A percentile compares a stretch with the other conserved stretches of the same genome.
Conservation (phyloP, 2,113 vertebrate species). For the Caracal caracal region DNA sequence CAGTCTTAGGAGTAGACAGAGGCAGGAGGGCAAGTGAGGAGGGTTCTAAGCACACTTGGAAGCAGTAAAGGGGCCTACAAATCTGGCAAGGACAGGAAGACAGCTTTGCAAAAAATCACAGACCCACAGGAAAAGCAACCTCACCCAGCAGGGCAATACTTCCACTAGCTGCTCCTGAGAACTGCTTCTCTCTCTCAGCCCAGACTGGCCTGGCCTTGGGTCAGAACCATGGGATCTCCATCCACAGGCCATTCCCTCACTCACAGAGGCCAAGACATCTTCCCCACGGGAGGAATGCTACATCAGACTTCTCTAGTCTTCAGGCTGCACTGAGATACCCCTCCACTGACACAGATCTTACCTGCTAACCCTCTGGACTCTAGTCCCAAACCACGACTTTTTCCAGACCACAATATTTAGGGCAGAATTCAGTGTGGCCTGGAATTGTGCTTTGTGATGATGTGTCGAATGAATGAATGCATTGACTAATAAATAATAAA, state of each 20-base stretch:
- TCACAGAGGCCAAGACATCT: neutral
- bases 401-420: neutral
- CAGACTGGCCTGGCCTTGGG: neutral
- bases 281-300: neutral
- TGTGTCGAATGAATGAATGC: neutral
- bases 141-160: neutral
- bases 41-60: neutral
- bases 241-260: neutral
- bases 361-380: neutral
- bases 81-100: neutral
- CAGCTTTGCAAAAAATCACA: neutral
- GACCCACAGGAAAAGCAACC: neutral
- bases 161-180: neutral
- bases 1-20: neutral
- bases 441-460: neutral
- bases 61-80: neutral
- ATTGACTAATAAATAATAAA: neutral
- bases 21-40: neutral
- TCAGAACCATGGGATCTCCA: neutral
- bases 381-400: neutral
- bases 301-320: neutral
- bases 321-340: neutral
- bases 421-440: neutral
- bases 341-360: neutral
- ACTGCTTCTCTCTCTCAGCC: neutral